Percentiles rank a stretch among this genome's conserved stretches.
Conservation (phyloP, 2,888 invertebrate genomes). For the Minunthozetes semirufus region DNA sequence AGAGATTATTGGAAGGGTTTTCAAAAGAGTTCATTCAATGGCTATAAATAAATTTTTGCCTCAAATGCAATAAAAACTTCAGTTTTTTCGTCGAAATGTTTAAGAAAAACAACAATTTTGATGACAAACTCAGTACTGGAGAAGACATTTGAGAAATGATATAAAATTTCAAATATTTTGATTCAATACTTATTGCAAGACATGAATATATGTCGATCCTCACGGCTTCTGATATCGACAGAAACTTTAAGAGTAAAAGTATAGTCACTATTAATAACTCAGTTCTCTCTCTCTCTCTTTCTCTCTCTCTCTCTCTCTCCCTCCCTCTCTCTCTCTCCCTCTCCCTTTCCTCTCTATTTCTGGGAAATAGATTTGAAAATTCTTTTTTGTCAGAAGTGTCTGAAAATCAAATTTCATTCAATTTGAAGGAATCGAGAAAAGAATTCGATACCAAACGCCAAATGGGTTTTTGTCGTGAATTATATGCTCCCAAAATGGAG, state of each 20-base stretch:
- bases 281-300: neutral
- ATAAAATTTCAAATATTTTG: conserved; percentile 14
- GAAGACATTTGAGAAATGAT: neutral
- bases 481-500: too few relatives aligned
- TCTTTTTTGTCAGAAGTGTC: too few relatives aligned
- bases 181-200: conserved; percentile 3
- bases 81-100: neutral
- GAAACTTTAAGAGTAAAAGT: neutral
- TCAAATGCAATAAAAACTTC: neutral
- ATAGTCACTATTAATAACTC: neutral
- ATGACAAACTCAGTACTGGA: neutral
- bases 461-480: too few relatives aligned
- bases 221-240: neutral
- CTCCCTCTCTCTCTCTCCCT: too few relatives aligned
- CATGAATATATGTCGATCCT: neutral
- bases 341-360: too few relatives aligned
- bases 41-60: neutral
- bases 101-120: neutral
- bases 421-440: too few relatives aligned
- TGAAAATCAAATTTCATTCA: too few relatives aligned
- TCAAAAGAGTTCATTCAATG: too few relatives aligned
- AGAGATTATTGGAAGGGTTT: neutral
- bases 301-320: too few relatives aligned
- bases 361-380: too few relatives aligned
- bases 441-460: too few relatives aligned